phyloP scores from a whole-genome alignment of 1,140 invertebrate genomes.

The Fopius arisanus region DNA sequence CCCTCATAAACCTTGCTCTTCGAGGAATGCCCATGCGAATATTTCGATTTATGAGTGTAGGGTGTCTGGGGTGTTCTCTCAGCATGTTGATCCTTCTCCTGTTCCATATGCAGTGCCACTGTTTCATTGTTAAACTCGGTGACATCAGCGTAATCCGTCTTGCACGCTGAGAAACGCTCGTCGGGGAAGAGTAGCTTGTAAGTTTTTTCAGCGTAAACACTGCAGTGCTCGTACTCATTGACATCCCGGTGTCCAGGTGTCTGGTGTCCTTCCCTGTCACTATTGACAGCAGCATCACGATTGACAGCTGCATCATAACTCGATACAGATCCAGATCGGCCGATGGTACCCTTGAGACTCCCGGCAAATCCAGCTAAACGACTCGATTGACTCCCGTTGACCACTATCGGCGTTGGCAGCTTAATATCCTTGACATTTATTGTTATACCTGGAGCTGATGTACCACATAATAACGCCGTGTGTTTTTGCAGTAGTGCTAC shows the following conservation, averaged over 20 bases:
- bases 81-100: constrained; percentile 44
- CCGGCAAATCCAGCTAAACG: constrained; percentile 32
- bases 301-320: constrained; percentile 27
- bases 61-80: constrained; percentile 38
- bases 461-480: constrained; percentile 66
- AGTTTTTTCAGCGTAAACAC: constrained; percentile 51
- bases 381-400: constrained; percentile 66
- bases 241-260: constrained; percentile 35
- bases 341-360: constrained; percentile 53
- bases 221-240: constrained; percentile 51
- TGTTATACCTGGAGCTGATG: constrained; percentile 64
- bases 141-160: constrained; percentile 47
- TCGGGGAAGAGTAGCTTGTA: constrained; percentile 54
- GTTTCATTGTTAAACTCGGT: constrained; percentile 49
- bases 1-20: constrained; percentile 67
- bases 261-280: background rate
- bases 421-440: constrained; percentile 76
- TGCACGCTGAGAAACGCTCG: constrained; percentile 46
- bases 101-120: constrained; percentile 26
- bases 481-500: constrained; percentile 75
- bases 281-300: constrained; percentile 13
- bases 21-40: constrained; percentile 41
- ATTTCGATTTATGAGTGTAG: constrained; percentile 45
- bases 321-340: constrained; percentile 26
- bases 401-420: constrained; percentile 69